Conservation (phyloP, 2,113 vertebrate species). For the Laterallus jamaicensis region DNA sequence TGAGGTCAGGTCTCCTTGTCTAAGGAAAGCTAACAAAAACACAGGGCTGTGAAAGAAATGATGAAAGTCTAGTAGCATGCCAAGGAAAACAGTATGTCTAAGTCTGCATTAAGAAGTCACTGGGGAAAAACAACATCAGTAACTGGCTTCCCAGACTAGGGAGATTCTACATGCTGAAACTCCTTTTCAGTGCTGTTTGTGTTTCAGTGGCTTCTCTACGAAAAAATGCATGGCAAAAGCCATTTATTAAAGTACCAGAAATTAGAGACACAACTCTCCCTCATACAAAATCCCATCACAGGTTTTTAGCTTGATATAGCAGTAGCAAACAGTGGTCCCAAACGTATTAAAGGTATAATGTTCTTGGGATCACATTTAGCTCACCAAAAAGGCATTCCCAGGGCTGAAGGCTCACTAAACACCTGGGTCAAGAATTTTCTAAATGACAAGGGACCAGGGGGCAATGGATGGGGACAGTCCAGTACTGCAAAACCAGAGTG, state of each 20-base stretch:
- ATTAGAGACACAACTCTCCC: neutral
- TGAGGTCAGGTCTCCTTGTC: neutral
- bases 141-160: neutral
- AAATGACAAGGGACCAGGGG: rapidly evolving
- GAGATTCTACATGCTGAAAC: neutral
- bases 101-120: neutral
- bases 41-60: neutral
- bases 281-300: neutral
- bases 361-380: neutral
- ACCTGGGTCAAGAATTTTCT: neutral
- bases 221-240: neutral
- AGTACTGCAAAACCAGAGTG: neutral
- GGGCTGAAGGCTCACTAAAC: neutral
- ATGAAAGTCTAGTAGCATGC: neutral
- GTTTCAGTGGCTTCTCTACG: neutral
- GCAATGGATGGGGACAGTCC: neutral
- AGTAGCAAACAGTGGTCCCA: neutral
- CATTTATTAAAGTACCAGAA: neutral
- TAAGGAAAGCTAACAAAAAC: slow-evolving; percentile 28
- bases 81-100: slow-evolving; percentile 20
- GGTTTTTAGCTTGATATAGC: neutral
- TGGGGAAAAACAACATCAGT: neutral
- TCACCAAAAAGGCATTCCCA: neutral
- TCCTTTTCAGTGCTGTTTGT: neutral
- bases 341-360: neutral